Evolutionary conservation across 2,888 invertebrate genomes (phyloP).

Genomic region (Athalia rosae): DNA sequence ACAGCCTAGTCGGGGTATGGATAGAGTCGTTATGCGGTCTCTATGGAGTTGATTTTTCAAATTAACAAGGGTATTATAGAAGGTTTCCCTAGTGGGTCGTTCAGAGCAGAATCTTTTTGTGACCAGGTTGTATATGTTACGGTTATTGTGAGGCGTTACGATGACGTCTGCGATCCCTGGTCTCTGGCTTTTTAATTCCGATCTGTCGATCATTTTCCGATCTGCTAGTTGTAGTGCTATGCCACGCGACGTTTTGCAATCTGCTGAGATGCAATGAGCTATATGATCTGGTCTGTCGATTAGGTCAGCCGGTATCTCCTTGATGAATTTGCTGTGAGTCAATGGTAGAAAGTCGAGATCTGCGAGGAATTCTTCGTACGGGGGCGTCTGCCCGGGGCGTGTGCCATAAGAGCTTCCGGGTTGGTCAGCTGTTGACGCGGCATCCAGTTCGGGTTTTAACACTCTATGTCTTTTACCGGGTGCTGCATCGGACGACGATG

Average conservation of each 20-base stretch:
- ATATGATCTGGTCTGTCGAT: background rate
- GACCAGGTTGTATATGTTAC: background rate
- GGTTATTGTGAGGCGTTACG: no score
- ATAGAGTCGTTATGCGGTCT: background rate
- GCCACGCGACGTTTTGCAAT: background rate
- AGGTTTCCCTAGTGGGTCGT: background rate
- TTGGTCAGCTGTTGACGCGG: background rate
- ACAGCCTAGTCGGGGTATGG: background rate
- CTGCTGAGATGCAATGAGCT: background rate
- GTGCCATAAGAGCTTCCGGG: no score
- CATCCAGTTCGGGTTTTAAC: background rate
- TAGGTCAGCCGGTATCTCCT: conserved; percentile 30
- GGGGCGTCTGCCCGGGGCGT: no score
- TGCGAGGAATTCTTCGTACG: background rate
- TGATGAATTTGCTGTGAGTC: background rate
- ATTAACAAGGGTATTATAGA: background rate
- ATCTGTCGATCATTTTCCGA: no score
- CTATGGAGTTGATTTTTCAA: background rate
- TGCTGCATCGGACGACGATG: no score
- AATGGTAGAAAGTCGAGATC: background rate
- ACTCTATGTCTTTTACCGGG: no score
- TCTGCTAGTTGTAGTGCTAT: background rate
- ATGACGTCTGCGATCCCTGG: no score
- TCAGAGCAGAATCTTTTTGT: background rate
- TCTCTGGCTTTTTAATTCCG: no score